These are phyloP conservation scores for Atopsyche davidsoni DNA, from an alignment of 1,140 invertebrate species.

Conservation along the genomic window DNA sequence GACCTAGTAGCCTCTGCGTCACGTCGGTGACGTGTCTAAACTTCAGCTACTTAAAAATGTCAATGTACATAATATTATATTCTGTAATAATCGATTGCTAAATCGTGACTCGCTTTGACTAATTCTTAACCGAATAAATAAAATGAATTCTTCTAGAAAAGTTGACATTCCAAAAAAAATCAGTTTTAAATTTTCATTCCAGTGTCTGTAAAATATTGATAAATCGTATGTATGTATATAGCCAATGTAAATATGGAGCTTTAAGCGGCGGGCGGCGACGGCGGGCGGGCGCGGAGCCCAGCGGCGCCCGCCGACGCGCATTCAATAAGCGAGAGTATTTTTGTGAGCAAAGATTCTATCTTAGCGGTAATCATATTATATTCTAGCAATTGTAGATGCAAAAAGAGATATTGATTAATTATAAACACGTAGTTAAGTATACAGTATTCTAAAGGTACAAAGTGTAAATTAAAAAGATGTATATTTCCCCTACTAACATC, in stretches of 20 bases:
- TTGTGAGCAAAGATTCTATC: not conserved
- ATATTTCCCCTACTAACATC: constrained; percentile 9
- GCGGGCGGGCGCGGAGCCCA: not conserved
- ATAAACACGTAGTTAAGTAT: constrained; percentile 23
- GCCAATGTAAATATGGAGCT: constrained; percentile 29
- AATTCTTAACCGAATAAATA: constrained; percentile 9
- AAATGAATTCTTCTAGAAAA: constrained; percentile 8
- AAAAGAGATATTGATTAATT: constrained; percentile 21
- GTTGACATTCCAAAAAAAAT: constrained; percentile 24
- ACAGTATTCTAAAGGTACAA: constrained; percentile 31
- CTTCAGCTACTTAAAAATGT: not conserved
- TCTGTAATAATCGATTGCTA: not conserved
- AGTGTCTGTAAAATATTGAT: constrained; percentile 29
- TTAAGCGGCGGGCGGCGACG: constrained; percentile 13
- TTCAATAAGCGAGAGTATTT: not conserved
- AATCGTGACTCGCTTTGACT: constrained; percentile 9
- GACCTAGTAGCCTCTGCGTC: too few species aligned
- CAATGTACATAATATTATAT: constrained; percentile 2
- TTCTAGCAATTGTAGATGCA: constrained; percentile 17
- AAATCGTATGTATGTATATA: constrained; percentile 25
- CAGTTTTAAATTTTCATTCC: constrained; percentile 24
- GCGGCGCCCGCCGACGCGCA: not conserved
- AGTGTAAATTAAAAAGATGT: constrained; percentile 21
- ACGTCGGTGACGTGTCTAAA: not conserved
- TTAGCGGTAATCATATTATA: constrained; percentile 5